Base-by-base conservation (phyloP, 2,113 vertebrate species). In the Paedocypris sp. region DNA sequence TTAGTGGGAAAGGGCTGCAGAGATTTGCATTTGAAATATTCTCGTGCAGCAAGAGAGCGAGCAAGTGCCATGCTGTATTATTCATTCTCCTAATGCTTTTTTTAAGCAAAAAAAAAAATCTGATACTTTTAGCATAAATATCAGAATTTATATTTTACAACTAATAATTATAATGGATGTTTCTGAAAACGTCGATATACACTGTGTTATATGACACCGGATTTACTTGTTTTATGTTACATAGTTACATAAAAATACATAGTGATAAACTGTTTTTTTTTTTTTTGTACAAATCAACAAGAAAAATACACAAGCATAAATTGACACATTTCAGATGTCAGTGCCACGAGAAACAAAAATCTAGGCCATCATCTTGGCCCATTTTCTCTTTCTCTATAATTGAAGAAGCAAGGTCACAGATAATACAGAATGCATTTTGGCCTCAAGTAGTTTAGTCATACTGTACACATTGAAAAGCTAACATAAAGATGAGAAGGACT, bases 1-100 rank as follows among this genome's bases (percentile, higher is more conserved):
- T 23, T 54, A 46, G 12, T 22, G 10, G 12, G 28, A 53, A 49
- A 39, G 45, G 31, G 18, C 62, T 57, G 51, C 62, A 57, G 43
- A 8, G 47, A 66, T 66, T 66, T 59, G 25, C 53, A 66, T 66
- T 41, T 57, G 26, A 50, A 65, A 59, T 43, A 59, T 32, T 48
- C 23, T 18, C 26, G 39, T 49, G 52, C 26, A 26, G 26, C 46
- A 58, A 33, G 29, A 63, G 43, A 49, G 19, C 41, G 60, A 39
- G 29, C 3, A 16, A n/a, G n/a, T n/a, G n/a, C n/a, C n/a, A n/a
- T n/a, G n/a, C n/a, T n/a, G n/a, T n/a, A n/a, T n/a, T n/a, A n/a
- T n/a, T n/a, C n/a, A n/a, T n/a, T n/a, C n/a, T n/a, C n/a, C n/a
- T n/a, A n/a, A n/a, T n/a, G n/a, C n/a, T n/a, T n/a, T n/a, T n/a